phyloP scores from a whole-genome alignment of 2,113 vertebrate species.

The Leptobrachium ailaonicum region DNA sequence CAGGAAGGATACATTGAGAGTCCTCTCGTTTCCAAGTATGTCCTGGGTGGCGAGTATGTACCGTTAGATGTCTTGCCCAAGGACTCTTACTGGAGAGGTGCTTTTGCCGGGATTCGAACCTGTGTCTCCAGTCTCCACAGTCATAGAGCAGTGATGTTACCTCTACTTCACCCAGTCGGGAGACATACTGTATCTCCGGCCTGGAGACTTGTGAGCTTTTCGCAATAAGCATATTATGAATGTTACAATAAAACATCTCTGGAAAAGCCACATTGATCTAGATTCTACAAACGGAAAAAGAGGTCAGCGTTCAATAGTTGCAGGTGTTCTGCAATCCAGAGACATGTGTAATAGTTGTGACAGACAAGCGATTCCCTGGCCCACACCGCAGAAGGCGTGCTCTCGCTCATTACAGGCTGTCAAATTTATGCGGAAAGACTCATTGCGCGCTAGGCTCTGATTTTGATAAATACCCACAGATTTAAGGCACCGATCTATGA shows the following conservation, averaged over 20 bases:
- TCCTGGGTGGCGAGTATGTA: no score
- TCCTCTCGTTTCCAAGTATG: no score
- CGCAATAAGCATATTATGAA: neutral
- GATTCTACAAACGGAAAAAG: neutral
- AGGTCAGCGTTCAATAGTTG: neutral
- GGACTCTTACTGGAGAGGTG: no score
- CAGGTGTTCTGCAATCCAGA: neutral
- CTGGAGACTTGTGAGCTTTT: neutral
- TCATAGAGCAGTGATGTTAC: no score
- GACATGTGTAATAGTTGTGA: neutral
- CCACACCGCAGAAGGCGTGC: neutral
- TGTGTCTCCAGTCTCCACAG: no score
- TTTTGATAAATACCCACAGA: conserved; percentile 41
- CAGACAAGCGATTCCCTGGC: neutral
- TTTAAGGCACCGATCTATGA: conserved; percentile 39
- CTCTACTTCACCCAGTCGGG: no score
- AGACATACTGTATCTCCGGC: neutral
- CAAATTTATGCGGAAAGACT: conserved; percentile 38
- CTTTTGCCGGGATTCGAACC: no score
- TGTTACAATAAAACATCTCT: neutral
- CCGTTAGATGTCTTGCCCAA: no score
- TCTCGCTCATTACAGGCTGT: conserved; percentile 18
- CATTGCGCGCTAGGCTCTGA: conserved; percentile 27
- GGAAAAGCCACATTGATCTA: neutral
- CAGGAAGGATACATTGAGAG: no score